Conservation (phyloP, 2,797 vertebrate genomes). For the Paramormyrops hopkinsi region DNA sequence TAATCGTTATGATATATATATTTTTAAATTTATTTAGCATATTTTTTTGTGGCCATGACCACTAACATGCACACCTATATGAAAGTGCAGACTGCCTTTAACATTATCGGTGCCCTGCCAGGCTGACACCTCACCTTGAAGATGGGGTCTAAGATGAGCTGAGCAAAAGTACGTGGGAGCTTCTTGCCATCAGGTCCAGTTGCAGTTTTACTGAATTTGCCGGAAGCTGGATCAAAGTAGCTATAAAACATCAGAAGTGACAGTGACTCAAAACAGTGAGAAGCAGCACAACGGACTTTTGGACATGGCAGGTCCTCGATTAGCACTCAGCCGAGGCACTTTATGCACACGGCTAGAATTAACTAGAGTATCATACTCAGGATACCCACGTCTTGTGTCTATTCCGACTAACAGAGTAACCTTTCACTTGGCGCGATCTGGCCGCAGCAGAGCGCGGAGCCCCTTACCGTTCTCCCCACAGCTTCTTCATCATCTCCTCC, state of each 20-base stretch:
- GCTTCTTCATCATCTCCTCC: conserved; percentile 97
- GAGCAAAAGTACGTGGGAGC: conserved; percentile 74
- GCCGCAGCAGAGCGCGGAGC: neutral
- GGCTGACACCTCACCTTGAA: conserved; percentile 68
- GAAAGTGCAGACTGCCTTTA: neutral
- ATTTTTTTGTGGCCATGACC: conserved; percentile 71
- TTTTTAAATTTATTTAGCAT: neutral
- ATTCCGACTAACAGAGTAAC: neutral
- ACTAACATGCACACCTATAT: conserved; percentile 41
- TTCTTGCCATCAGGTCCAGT: conserved; percentile 67
- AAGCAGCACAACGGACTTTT: neutral
- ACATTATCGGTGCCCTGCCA: neutral
- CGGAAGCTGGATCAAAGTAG: conserved; percentile 69
- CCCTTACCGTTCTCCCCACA: conserved; percentile 86
- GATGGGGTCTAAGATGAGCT: conserved; percentile 85
- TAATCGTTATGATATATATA: neutral
- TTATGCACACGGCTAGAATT: neutral
- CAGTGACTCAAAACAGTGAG: neutral
- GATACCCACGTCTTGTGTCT: neutral
- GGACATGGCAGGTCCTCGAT: neutral
- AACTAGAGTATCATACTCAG: neutral
- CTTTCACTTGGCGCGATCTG: neutral
- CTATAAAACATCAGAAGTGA: conserved; percentile 41
- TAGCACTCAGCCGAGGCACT: neutral
- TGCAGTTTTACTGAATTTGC: conserved; percentile 75